These are phyloP conservation scores for Oreotrochilus melanogaster DNA, from an alignment of 2,113 vertebrate species.

Conservation along the genomic window DNA sequence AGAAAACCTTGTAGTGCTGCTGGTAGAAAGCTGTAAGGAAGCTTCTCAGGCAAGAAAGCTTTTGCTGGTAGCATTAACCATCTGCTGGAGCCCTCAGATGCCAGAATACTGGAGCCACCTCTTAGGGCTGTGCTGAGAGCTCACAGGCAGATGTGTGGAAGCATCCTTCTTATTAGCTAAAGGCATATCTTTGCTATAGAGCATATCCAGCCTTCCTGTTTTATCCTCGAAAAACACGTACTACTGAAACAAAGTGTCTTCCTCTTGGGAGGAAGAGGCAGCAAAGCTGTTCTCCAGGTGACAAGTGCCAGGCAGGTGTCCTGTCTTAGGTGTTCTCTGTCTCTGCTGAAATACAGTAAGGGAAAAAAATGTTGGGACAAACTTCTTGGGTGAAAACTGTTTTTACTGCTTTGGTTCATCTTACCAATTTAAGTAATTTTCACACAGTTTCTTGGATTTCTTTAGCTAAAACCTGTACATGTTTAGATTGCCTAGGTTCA, in stretches of 20 bases:
- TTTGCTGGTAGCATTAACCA: not conserved
- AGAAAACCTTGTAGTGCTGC: not conserved
- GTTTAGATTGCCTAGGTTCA: not conserved
- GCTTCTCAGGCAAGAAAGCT: not conserved
- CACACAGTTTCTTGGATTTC: too few relatives aligned
- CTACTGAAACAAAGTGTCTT: not conserved
- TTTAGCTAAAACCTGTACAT: not conserved
- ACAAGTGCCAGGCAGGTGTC: not conserved
- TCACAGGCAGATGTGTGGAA: not conserved
- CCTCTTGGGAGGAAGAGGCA: fast-evolving
- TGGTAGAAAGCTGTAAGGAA: not conserved
- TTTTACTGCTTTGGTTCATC: not conserved
- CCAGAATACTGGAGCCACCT: not conserved
- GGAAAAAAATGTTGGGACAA: not conserved
- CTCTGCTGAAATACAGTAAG: not conserved
- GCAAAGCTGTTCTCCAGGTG: not conserved
- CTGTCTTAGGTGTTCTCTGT: not conserved
- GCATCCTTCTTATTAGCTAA: not conserved
- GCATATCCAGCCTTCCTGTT: fast-evolving
- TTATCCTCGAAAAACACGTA: not conserved
- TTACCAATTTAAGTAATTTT: not conserved
- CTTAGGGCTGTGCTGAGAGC: not conserved
- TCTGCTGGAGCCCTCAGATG: not conserved
- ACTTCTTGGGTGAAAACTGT: not conserved
- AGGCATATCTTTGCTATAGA: fast-evolving